Base-by-base conservation (phyloP, 1,140 invertebrate species). In the Pseudoatta argentina region DNA sequence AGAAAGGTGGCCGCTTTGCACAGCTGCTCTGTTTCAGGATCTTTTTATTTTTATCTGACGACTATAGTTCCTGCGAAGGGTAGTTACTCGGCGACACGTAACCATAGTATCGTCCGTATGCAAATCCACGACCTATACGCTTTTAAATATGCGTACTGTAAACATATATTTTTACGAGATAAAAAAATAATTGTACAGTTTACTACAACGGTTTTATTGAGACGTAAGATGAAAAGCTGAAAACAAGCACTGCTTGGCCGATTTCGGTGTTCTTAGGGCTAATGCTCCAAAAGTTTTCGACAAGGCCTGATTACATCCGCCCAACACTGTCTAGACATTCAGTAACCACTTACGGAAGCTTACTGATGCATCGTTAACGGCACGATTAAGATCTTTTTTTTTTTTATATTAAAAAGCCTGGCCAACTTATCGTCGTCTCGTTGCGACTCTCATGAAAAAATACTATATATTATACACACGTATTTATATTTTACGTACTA, bases 381-480 rank as follows among this genome's bases (percentile, higher is more conserved):
- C 44, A 67, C 53, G 21, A 82, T 72, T 34, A 72, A 72, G 48
- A 73, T 73, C 27, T 83, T 12, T 44, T 48, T 18, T 57, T 21
- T 57, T n/a, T 21, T 72, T 39, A 39, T 55, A 57, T 57, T 75
- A 61, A 63, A 59, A 73, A 61, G 55, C 55, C 24, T 48, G 79
- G 44, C 27, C 53, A 53, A 75, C 78, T 71, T 53, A 14, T 72
- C 16, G 67, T 61, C 48, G 24, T 81, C 21, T 27, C 8, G 27
- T 27, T 48, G 67, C 79, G 53, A 53, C 5, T 30, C 39, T 82
- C 39, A 83, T 83, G 79, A 83, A 83, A 83, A 83, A 83, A 83
- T 83, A 83, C 79, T 83, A 83, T 83, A 51, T 83, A 83, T 83
- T 83, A 63, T 83, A 83, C 79, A 83, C 79, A 83, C 55, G 44